A percentile compares a stretch with the other conserved stretches of the same genome.
Conservation (phyloP, 2,113 vertebrate genomes). For the Ammodytes marinus region DNA sequence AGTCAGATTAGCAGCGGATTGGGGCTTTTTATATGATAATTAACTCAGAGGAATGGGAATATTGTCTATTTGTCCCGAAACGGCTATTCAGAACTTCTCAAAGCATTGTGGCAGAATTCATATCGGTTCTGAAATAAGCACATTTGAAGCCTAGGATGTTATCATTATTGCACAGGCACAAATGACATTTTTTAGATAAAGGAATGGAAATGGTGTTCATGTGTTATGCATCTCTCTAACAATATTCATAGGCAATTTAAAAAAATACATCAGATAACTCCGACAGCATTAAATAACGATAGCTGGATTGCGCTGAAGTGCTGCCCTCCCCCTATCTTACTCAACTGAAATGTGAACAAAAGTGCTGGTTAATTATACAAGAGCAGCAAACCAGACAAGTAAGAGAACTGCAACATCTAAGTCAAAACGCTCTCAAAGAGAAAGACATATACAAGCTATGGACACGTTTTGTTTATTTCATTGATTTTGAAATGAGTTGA, state of each 20-base stretch:
- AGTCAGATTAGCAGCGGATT: slow-evolving; percentile 66
- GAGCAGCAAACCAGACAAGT: slow-evolving; percentile 2
- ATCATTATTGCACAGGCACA: slow-evolving; percentile 50
- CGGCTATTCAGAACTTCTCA: slow-evolving; percentile 67
- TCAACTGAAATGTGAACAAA: slow-evolving; percentile 37
- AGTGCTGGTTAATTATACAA: slow-evolving; percentile 35
- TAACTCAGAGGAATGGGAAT: slow-evolving; percentile 74
- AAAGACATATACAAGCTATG: neutral
- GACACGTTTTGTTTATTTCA: slow-evolving; percentile 1
- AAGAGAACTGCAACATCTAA: slow-evolving; percentile 3
- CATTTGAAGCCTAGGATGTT: slow-evolving; percentile 55
- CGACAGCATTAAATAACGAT: slow-evolving; percentile 34
- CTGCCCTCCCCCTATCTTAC: neutral
- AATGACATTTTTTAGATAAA: slow-evolving; percentile 53
- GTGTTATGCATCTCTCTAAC: slow-evolving; percentile 43
- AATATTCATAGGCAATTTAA: slow-evolving; percentile 51
- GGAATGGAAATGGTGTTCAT: slow-evolving; percentile 32
- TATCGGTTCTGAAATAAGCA: slow-evolving; percentile 49
- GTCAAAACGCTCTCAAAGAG: slow-evolving; percentile 10
- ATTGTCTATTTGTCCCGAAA: slow-evolving; percentile 72
- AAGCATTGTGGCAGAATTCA: slow-evolving; percentile 63
- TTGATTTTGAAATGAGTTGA: neutral
- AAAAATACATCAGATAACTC: slow-evolving; percentile 57
- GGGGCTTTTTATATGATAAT: slow-evolving; percentile 81
- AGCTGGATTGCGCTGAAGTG: slow-evolving; percentile 30